These are phyloP conservation scores for Coluber constrictor DNA, from an alignment of 2,797 vertebrate species.

Conservation along the genomic window DNA sequence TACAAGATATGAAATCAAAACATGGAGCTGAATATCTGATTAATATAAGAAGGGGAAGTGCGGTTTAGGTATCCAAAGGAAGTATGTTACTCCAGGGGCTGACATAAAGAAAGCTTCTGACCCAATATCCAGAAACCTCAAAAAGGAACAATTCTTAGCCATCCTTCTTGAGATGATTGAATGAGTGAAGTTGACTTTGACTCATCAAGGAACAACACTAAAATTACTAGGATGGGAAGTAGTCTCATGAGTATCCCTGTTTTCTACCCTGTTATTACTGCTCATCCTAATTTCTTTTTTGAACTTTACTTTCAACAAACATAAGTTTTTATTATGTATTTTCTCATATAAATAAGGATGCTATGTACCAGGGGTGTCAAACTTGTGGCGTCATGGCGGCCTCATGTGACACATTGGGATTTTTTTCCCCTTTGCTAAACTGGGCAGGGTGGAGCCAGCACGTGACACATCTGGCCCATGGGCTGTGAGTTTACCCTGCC, in stretches of 20 bases:
- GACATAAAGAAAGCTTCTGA: not conserved
- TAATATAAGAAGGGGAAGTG: not conserved
- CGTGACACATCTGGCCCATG: rapidly evolving
- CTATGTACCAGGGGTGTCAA: not conserved
- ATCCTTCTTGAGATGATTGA: not conserved
- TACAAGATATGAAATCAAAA: not conserved
- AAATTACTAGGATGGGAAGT: not conserved
- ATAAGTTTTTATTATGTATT: not conserved
- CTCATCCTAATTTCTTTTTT: not conserved
- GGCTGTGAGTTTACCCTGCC: too few species aligned
- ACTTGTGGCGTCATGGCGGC: too few species aligned
- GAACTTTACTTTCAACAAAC: not conserved
- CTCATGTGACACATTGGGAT: too few species aligned
- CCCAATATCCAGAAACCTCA: not conserved
- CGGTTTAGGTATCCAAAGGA: not conserved
- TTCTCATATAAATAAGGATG: not conserved
- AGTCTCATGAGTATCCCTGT: not conserved
- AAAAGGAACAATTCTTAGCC: not conserved
- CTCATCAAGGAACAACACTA: not conserved
- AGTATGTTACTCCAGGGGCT: not conserved
- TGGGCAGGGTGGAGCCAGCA: too few species aligned
- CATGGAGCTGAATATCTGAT: not conserved
- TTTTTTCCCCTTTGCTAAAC: too few species aligned
- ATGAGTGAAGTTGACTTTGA: not conserved
- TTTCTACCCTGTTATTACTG: not conserved